Evolutionary conservation across 92 coral and sea anemone species (phyloP), one percentile per base, ranked within the genome.

Genomic region (Scolanthus callimorphus): DNA sequence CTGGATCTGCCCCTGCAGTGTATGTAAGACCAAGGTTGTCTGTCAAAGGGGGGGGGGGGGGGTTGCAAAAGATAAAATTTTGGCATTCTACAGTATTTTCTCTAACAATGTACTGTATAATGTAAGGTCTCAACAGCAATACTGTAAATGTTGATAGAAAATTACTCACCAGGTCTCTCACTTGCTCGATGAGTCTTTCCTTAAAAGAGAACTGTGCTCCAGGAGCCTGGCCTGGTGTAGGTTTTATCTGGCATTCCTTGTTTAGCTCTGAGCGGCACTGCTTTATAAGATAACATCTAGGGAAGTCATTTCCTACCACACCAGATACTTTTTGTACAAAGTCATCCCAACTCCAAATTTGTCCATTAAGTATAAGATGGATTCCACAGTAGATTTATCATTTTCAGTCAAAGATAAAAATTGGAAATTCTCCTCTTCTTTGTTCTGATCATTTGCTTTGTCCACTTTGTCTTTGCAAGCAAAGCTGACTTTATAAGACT

Each of bases 281-380:
- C 26, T 81, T 81, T 1, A 81, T 17, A 20, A 45, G 41, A 39
- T 70, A 78, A 9, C 60, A 78, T 20, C 30, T 77, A 11, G 88
- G 88, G n/a, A 70, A 12, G 13, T 55, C 89, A 48, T 73, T 62
- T n/a, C n/a, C n/a, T 12, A 62, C 30, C n/a, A 31, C 21, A 80
- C 77, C 77, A 1, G 81, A 57, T 21, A 83, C 23, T 27, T 83
- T 77, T 20, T 77, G 90, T 4, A 63, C 17, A 31, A 75, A 76
- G 20, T 67, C 83, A 51, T 82, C 83, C 6, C 83, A 57, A 28
- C 69, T 84, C 12, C 84, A 78, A 71, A 83, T 77, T 12, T 83
- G 65, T 24, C 71, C 85, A 27, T 63, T 58, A 8, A 70, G 57
- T 50, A 28, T 65, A 25, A 83, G 71, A n/a, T 55, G 50, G 69